Evolutionary conservation across 2,113 vertebrate genomes (phyloP).

Genomic region (Dendrocopos noguchii): DNA sequence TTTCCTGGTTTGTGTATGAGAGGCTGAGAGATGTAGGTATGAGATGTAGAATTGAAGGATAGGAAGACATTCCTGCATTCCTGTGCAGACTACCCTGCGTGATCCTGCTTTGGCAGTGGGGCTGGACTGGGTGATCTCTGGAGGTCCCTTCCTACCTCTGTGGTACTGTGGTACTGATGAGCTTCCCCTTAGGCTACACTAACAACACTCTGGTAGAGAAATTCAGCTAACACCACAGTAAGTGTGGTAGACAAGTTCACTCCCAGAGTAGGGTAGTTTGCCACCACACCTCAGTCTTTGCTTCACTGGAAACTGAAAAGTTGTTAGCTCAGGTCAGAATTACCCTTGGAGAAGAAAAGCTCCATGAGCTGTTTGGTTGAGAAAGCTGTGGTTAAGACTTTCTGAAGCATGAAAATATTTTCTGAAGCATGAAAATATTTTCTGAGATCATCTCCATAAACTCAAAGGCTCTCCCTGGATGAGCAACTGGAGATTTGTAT

Average conservation of each 20-base stretch:
- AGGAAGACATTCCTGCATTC: too few relatives aligned
- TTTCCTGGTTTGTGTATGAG: too few relatives aligned
- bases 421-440: background rate
- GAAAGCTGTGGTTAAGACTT: background rate
- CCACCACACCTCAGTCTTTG: background rate
- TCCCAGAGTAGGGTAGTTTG: too few relatives aligned
- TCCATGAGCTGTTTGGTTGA: background rate
- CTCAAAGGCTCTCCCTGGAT: background rate
- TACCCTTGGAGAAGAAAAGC: background rate
- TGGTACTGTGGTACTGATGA: background rate
- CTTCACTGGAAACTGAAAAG: background rate
- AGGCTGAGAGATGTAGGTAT: too few relatives aligned
- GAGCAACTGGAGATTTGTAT: background rate
- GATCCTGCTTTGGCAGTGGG: too few relatives aligned
- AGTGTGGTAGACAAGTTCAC: accelerated
- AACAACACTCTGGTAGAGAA: accelerated
- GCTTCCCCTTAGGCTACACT: accelerated
- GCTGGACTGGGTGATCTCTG: too few relatives aligned
- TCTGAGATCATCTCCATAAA: background rate
- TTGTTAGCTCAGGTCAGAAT: background rate
- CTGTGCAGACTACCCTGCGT: too few relatives aligned
- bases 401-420: too few relatives aligned
- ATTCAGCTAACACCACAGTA: accelerated
- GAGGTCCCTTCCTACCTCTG: too few relatives aligned
- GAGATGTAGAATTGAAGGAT: too few relatives aligned